Base-by-base conservation (phyloP, 2,888 invertebrate genomes). In the Ormyrus labotus region DNA sequence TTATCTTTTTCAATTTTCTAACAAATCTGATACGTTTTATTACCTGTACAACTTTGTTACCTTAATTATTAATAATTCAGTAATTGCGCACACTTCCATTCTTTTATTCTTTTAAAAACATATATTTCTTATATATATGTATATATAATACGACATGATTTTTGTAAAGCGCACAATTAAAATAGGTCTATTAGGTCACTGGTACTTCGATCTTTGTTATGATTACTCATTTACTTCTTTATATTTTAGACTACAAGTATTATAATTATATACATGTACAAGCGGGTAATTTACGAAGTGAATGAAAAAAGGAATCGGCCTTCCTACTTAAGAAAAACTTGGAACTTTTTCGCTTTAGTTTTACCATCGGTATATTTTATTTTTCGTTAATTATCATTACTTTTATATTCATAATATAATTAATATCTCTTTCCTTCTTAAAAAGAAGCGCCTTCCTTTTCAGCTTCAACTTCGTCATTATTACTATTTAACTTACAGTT, bases 401-500 rank as follows among this genome's bases (percentile, higher is more conserved):
- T 50, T 13, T 64, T n/a, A 47, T 5, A 61, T 10, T 64, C 53
- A 74, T 80, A 78, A 77, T 82, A 67, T 67, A 10, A 51, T 47
- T 13, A 6, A n/a, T 19, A 47, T 51, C 47, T 72, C 48, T 67
- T 55, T 65, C 67, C 75, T 61, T 58, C 13, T 78, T 55, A 64
- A 57, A 67, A 75, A 75, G 67, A 45, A 74, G 72, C 61, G 50
- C n/a, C 34, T 74, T 77, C 73, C 67, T 82, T 85, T 85, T 83
- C 85, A 85, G 85, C 83, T 83, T 88, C 87, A 86, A 88, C 89
- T 90, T 89, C 88, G 86, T 87, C 63, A 81, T 74, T 80, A 73
- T 64, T 34, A 57, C 58, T 77, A 60, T 79, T 69, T 67, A 80
- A 74, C 76, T 74, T 82, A 80, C 69, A 75, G 50, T 73, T 78